Conservation (phyloP, 1,140 invertebrate genomes). For the Phthorimaea operculella region DNA sequence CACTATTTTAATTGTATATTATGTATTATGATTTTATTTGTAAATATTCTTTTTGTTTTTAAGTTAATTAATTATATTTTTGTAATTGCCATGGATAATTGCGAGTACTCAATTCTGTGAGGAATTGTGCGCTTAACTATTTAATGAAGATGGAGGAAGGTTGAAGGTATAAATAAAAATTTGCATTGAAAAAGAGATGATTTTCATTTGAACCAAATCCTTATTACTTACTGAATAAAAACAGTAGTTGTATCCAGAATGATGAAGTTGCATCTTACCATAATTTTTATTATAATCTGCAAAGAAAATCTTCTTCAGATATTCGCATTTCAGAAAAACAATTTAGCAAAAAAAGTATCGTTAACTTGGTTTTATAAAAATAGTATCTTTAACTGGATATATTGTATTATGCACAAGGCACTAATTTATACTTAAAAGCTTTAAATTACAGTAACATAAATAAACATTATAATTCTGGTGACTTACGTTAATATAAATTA, state of each 20-base stretch:
- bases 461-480: conserved; percentile 10
- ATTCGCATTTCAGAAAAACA: too few relatives aligned
- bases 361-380: too few relatives aligned
- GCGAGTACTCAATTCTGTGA: conserved; percentile 50
- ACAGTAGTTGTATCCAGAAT: too few relatives aligned
- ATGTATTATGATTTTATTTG: conserved; percentile 59
- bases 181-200: conserved; percentile 49
- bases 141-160: conserved; percentile 52
- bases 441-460: neutral
- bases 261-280: too few relatives aligned
- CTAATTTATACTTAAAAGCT: too few relatives aligned
- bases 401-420: neutral
- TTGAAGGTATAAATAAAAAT: conserved; percentile 64
- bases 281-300: too few relatives aligned
- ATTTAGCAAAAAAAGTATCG: too few relatives aligned
- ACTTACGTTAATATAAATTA: too few relatives aligned
- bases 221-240: too few relatives aligned
- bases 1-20: conserved; percentile 66
- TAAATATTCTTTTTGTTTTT: conserved; percentile 53
- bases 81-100: conserved; percentile 60
- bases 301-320: too few relatives aligned
- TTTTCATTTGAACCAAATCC: conserved; percentile 36
- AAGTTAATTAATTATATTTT: conserved; percentile 57
- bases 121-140: conserved; percentile 56
- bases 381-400: too few relatives aligned